Evolutionary conservation across 2,113 vertebrate species (phyloP).

Genomic region (Bostrychus sinensis): DNA sequence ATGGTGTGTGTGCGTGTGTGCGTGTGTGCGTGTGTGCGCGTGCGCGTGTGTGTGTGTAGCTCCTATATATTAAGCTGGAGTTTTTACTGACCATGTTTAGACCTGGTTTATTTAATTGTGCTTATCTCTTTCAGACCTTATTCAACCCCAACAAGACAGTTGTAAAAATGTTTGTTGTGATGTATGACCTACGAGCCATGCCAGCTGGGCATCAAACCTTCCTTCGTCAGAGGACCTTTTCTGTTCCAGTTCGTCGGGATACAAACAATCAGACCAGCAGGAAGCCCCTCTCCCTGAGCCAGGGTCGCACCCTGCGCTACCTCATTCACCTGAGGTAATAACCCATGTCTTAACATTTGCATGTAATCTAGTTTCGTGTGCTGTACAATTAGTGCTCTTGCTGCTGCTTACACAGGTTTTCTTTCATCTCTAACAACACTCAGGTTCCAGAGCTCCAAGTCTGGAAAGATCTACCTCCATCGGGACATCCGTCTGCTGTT

Average conservation of each 20-base stretch:
- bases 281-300: conserved; percentile 81
- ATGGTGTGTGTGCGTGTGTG: not conserved
- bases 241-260: conserved; percentile 94
- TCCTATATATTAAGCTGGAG: not conserved
- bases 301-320: conserved; percentile 95
- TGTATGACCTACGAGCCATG: conserved; percentile 96
- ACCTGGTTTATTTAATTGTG: not conserved
- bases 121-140: conserved; percentile 88
- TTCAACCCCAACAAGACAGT: conserved; percentile 99
- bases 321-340: conserved; percentile 97
- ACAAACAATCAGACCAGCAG: conserved; percentile 84
- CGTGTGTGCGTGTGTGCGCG: not conserved
- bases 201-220: conserved; percentile 99
- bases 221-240: conserved; percentile 98
- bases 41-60: not conserved
- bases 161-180: conserved; percentile 99
- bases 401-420: not conserved
- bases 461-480: conserved; percentile 99
- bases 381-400: not conserved
- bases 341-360: not conserved
- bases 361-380: not conserved
- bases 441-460: conserved; percentile 99
- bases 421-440: not conserved
- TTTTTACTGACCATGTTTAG: not conserved
- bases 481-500: conserved; percentile 97